Conservation (phyloP, 2,797 vertebrate genomes). For the Anguilla anguilla region DNA sequence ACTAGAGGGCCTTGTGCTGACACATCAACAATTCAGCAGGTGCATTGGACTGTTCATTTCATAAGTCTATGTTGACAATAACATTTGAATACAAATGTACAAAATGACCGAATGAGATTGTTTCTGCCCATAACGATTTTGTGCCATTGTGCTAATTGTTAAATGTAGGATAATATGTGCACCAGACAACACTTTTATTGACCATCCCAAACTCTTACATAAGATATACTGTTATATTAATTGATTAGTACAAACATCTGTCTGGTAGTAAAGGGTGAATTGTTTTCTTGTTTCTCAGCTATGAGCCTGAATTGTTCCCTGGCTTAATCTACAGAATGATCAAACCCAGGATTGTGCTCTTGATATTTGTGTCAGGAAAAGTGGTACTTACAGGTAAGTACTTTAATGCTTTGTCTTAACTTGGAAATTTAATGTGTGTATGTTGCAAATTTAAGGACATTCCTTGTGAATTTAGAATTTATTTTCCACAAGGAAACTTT, state of each 20-base stretch:
- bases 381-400: constrained; percentile 95
- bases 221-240: neutral
- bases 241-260: no score
- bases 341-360: constrained; percentile 97
- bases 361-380: constrained; percentile 99
- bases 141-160: neutral
- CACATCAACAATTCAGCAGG: constrained; percentile 99
- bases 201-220: neutral
- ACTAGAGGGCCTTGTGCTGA: constrained; percentile 93
- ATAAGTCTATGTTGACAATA: neutral
- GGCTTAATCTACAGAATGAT: constrained; percentile 99
- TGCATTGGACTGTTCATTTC: constrained; percentile 49
- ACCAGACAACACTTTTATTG: neutral
- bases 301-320: constrained; percentile 96
- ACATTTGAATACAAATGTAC: neutral
- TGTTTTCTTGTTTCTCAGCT: constrained; percentile 68
- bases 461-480: no score
- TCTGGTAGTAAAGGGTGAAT: neutral
- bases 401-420: neutral
- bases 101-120: neutral
- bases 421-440: neutral
- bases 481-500: no score
- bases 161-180: neutral
- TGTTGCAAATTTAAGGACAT: neutral
- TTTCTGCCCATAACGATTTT: neutral